These are phyloP conservation scores for Salvelinus namaycush DNA, from an alignment of 2,113 vertebrate genomes.

Conservation along the genomic window DNA sequence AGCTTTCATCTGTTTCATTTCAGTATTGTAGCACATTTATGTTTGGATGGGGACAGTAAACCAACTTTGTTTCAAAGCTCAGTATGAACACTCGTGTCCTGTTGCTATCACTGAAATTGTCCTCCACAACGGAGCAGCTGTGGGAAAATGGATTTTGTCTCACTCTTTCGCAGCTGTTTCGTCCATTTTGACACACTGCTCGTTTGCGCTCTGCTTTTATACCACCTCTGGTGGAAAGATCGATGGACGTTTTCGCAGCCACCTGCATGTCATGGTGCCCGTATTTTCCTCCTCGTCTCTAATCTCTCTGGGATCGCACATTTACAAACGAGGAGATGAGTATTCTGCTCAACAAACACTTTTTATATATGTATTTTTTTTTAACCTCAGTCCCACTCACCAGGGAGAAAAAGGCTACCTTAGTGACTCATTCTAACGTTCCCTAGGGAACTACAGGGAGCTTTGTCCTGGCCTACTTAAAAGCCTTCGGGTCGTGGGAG, in stretches of 20 bases:
- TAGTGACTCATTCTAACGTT: neutral
- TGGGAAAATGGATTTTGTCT: neutral
- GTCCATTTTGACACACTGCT: neutral
- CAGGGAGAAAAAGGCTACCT: neutral
- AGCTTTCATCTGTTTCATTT: neutral
- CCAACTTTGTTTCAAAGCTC: neutral
- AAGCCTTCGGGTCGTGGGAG: neutral
- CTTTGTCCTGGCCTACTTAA: neutral
- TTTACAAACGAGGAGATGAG: neutral
- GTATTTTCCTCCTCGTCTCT: neutral
- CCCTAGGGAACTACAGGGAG: neutral
- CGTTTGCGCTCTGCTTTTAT: neutral
- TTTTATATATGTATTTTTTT: neutral
- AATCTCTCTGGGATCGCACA: neutral
- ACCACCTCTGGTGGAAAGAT: neutral
- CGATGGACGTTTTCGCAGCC: neutral
- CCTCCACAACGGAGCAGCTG: neutral
- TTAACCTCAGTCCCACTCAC: neutral
- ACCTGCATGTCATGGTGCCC: no score
- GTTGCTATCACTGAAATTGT: neutral
- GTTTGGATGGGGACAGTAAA: neutral
- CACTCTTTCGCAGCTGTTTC: neutral
- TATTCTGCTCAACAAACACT: neutral
- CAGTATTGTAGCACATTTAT: neutral
- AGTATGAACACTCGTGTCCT: neutral